Evolutionary conservation across 2,113 vertebrate species (phyloP).

Genomic region (Gnathonemus echidnorhynchus): DNA sequence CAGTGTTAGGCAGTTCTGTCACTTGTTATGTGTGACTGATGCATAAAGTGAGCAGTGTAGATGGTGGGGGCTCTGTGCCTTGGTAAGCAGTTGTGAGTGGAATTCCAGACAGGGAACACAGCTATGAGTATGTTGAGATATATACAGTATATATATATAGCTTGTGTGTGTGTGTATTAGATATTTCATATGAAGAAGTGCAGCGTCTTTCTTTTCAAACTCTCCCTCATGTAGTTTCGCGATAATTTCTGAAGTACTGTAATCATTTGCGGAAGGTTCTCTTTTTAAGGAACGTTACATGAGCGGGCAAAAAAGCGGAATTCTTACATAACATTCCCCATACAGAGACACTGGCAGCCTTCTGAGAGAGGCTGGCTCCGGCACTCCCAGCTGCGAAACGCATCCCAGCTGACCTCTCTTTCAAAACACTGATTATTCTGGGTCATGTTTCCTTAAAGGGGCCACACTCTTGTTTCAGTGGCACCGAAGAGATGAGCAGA

Average conservation of each 20-base stretch:
- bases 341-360: constrained; percentile 32
- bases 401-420: constrained; percentile 41
- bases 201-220: neutral
- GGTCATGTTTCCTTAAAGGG: constrained; percentile 52
- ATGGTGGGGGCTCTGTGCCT: neutral
- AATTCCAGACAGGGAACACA: neutral
- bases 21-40: neutral
- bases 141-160: no score
- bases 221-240: neutral
- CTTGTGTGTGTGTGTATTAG: neutral
- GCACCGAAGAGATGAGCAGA: constrained; percentile 15
- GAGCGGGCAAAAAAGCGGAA: neutral
- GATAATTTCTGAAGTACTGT: neutral
- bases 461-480: constrained; percentile 40
- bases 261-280: neutral
- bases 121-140: neutral
- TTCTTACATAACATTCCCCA: constrained; percentile 12
- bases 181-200: neutral
- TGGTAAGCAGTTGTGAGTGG: neutral
- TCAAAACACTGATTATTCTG: constrained; percentile 50
- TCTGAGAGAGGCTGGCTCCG: constrained; percentile 10
- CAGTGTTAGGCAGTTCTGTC: neutral
- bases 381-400: constrained; percentile 34
- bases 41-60: neutral
- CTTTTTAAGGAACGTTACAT: neutral